These are phyloP conservation scores for Phataginus tetradactyla DNA, from an alignment of 2,797 vertebrate species.

Conservation along the genomic window DNA sequence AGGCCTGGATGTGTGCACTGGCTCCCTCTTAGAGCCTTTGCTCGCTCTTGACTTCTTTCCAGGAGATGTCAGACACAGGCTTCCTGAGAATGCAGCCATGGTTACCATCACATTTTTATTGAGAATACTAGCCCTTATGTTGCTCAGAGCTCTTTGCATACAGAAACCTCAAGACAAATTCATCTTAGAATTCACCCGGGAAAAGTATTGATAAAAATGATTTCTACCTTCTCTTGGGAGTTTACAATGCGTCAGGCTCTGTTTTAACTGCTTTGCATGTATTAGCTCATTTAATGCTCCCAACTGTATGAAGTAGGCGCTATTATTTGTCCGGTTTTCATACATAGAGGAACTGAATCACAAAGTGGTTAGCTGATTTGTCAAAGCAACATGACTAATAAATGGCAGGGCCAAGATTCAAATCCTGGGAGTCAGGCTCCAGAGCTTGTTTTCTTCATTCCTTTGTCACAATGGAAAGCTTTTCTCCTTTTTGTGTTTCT, in stretches of 20 bases:
- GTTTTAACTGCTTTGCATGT: background rate
- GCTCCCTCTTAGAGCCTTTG: background rate
- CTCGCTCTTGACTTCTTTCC: background rate
- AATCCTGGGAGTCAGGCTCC: background rate
- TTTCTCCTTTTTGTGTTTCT: background rate
- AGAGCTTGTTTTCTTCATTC: background rate
- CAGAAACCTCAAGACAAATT: background rate
- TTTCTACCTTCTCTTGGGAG: background rate
- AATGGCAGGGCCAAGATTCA: background rate
- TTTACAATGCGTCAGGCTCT: background rate
- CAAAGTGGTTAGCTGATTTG: background rate
- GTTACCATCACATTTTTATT: background rate
- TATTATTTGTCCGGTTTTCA: background rate
- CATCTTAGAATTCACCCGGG: background rate
- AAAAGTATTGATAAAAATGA: background rate
- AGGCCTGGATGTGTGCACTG: background rate
- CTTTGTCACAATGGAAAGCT: background rate
- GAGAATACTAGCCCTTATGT: background rate
- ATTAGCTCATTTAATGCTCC: background rate
- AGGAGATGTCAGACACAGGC: background rate
- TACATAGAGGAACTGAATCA: background rate
- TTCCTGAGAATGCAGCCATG: background rate
- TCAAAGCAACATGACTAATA: background rate
- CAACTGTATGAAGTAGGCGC: rapidly evolving
- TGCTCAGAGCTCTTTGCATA: background rate